Conservation (phyloP, 2,888 invertebrate species). For the Cantharis flavilabris region DNA sequence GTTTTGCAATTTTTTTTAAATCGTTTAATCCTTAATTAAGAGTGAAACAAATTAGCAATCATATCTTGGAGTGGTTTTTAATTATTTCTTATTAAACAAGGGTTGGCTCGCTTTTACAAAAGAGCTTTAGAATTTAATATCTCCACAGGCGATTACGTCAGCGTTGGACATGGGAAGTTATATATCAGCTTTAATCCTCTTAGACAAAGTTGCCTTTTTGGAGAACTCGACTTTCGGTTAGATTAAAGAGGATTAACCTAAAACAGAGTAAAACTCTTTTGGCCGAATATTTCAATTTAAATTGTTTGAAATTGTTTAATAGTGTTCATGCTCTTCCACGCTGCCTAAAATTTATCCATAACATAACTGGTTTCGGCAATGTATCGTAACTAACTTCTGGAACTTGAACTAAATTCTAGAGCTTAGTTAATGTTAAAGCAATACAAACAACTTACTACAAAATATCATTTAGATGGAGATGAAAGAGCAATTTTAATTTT, state of each 20-base stretch:
- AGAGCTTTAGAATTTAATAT: slow-evolving; percentile 45
- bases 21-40: neutral
- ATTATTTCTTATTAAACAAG: slow-evolving; percentile 5
- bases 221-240: slow-evolving; percentile 48
- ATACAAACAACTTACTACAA: neutral
- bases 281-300: slow-evolving; percentile 43
- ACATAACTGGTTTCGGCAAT: neutral
- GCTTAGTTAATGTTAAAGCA: neutral
- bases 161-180: slow-evolving; percentile 48
- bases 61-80: neutral
- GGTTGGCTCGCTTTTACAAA: slow-evolving; percentile 16
- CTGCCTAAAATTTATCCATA: neutral
- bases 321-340: neutral
- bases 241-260: slow-evolving; percentile 49
- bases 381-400: neutral
- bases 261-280: slow-evolving; percentile 43
- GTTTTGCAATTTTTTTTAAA: neutral
- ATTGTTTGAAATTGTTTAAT: slow-evolving; percentile 37
- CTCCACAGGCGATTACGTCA: slow-evolving; percentile 46
- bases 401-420: neutral
- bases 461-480: neutral
- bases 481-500: too few species aligned
- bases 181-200: slow-evolving; percentile 53
- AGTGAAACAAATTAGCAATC: neutral
- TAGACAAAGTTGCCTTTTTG: slow-evolving; percentile 52